Evolutionary conservation across 2,888 invertebrate genomes (phyloP).

Genomic region (Lithosia quadra): DNA sequence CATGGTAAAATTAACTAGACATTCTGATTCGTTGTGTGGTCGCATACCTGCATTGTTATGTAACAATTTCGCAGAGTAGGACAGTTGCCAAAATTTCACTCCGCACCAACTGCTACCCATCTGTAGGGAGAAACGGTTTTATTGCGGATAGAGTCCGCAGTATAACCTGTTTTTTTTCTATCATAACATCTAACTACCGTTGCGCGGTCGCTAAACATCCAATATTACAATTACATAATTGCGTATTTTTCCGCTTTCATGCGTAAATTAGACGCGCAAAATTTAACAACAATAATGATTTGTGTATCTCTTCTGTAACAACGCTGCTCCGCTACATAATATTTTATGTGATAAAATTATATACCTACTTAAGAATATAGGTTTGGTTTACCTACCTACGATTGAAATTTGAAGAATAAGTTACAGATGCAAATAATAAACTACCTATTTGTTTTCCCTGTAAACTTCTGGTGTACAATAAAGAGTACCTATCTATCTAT

Average conservation of each 20-base stretch:
- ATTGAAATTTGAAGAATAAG: too few relatives aligned
- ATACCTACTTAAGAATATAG: not conserved
- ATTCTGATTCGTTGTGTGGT: slow-evolving; percentile 53
- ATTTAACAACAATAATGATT: slow-evolving; percentile 24
- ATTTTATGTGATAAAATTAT: not conserved
- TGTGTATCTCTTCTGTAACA: slow-evolving; percentile 11
- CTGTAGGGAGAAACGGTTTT: slow-evolving; percentile 42
- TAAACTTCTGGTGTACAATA: too few relatives aligned
- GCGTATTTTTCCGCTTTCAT: slow-evolving; percentile 49
- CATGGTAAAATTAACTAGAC: slow-evolving; percentile 51
- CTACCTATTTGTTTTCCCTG: too few relatives aligned
- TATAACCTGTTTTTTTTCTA: slow-evolving; percentile 32
- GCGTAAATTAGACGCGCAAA: slow-evolving; percentile 24
- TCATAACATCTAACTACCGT: slow-evolving; percentile 29
- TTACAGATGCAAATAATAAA: too few relatives aligned
- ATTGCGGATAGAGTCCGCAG: slow-evolving; percentile 46
- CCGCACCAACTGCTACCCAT: slow-evolving; percentile 55
- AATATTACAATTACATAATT: slow-evolving; percentile 41
- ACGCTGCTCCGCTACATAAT: not conserved
- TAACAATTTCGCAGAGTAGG: slow-evolving; percentile 78
- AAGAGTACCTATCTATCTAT: too few relatives aligned
- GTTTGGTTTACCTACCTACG: not conserved
- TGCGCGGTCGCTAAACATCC: slow-evolving; percentile 36
- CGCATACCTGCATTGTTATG: slow-evolving; percentile 80
- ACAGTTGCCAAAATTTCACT: slow-evolving; percentile 78